These are phyloP conservation scores for Pseudochaenichthys georgianus DNA, from an alignment of 2,797 vertebrate genomes.

Conservation along the genomic window DNA sequence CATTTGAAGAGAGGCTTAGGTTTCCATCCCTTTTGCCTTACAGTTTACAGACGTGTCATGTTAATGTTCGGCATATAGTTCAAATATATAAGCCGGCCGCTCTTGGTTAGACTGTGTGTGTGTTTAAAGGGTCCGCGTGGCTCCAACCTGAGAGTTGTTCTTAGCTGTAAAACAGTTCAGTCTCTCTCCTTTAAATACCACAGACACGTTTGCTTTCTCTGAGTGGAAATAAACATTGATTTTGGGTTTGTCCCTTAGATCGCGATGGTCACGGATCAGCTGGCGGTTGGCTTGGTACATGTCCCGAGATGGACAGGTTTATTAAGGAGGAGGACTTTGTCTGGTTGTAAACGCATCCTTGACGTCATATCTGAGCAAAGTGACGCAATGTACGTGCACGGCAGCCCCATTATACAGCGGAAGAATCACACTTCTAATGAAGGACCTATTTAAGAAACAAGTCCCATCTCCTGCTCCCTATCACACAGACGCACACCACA, in stretches of 20 bases:
- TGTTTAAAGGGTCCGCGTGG: not conserved
- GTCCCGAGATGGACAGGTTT: conserved; percentile 38
- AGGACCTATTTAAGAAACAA: conserved; percentile 73
- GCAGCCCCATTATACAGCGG: conserved; percentile 58
- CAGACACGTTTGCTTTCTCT: not conserved
- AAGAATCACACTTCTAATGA: conserved; percentile 73
- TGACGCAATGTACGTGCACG: conserved; percentile 67
- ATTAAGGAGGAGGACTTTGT: conserved; percentile 35
- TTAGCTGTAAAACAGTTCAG: not conserved
- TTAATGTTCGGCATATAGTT: no score
- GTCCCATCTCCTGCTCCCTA: not conserved
- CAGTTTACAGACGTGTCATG: no score
- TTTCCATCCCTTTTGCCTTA: no score
- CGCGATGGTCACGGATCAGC: conserved; percentile 41
- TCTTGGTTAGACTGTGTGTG: no score
- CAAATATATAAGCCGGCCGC: not conserved
- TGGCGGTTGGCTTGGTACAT: conserved; percentile 1
- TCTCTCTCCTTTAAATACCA: not conserved
- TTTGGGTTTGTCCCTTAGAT: conserved; percentile 15
- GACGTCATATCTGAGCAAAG: conserved; percentile 61
- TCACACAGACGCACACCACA: not conserved
- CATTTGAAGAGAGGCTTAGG: no score
- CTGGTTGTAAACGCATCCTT: conserved; percentile 19
- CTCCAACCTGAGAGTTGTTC: not conserved
- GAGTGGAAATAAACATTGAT: not conserved